A percentile compares a stretch with the other conserved stretches of the same genome.
phyloP scores from a whole-genome alignment of 2,797 vertebrate species.

The Leucoraja ocellata region DNA sequence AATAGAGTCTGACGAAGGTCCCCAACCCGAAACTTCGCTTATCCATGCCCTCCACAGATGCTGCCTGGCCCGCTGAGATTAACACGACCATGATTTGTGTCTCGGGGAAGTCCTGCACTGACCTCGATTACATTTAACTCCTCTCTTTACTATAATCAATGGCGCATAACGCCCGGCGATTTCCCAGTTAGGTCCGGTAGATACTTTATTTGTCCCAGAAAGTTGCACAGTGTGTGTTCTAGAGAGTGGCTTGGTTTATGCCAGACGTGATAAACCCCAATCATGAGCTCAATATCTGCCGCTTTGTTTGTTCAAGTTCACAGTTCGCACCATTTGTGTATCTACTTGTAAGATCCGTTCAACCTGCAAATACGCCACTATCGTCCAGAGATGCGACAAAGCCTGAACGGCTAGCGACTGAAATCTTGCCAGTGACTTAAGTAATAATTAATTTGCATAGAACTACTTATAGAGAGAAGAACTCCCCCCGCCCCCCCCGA shows the following conservation, averaged over 20 bases:
- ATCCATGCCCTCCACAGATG: too few relatives aligned
- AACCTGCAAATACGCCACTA: not conserved
- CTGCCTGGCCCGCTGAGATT: too few relatives aligned
- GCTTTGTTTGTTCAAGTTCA: not conserved
- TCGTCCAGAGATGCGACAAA: not conserved
- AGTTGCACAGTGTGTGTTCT: not conserved
- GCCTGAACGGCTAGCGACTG: not conserved
- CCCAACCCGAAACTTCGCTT: too few relatives aligned
- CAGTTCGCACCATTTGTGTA: not conserved
- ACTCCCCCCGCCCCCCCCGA: not conserved
- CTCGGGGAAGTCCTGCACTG: not conserved
- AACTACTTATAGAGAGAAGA: not conserved
- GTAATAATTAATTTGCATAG: slow-evolving; percentile 22
- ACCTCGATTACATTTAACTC: not conserved
- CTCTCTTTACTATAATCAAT: not conserved
- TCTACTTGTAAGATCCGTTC: not conserved
- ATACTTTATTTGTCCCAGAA: not conserved
- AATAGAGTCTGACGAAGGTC: too few relatives aligned
- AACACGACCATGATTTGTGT: not conserved
- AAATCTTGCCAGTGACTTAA: not conserved
- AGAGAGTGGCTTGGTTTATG: not conserved
- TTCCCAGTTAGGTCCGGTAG: not conserved
- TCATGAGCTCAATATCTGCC: not conserved
- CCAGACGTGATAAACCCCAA: not conserved
- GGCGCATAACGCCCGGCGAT: too few relatives aligned